phyloP scores from a whole-genome alignment of 2,797 vertebrate genomes.

The Myoxocephalus aenaeus region DNA sequence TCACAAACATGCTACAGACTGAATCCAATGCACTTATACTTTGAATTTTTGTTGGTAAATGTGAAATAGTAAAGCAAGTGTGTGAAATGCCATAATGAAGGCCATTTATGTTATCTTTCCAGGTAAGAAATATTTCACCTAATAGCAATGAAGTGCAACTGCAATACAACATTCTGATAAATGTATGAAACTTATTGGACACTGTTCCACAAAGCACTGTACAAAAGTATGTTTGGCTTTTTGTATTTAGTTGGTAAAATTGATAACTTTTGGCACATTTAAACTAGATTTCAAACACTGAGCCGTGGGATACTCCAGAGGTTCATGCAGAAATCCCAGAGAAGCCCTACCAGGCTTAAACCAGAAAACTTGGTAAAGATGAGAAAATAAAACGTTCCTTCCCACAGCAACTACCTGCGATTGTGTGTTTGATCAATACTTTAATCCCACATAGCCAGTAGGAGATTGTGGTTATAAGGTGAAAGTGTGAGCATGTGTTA shows the following conservation, averaged over 20 bases:
- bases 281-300: neutral
- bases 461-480: neutral
- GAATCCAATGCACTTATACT: neutral
- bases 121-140: neutral
- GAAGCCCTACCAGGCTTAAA: neutral
- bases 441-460: neutral
- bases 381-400: neutral
- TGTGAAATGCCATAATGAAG: neutral
- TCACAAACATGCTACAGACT: neutral
- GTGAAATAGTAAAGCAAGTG: neutral
- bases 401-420: neutral
- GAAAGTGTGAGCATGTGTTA: neutral
- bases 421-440: neutral
- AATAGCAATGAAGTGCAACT: neutral
- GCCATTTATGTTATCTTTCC: neutral
- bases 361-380: neutral
- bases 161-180: neutral
- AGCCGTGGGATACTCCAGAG: neutral
- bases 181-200: neutral
- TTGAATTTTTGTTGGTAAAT: neutral
- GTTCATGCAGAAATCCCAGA: neutral
- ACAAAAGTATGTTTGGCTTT: neutral
- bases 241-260: constrained; percentile 5
- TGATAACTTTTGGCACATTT: neutral
- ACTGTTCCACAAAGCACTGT: neutral